Base-by-base conservation (phyloP, 2,797 vertebrate genomes). In the Hipposideros larvatus region DNA sequence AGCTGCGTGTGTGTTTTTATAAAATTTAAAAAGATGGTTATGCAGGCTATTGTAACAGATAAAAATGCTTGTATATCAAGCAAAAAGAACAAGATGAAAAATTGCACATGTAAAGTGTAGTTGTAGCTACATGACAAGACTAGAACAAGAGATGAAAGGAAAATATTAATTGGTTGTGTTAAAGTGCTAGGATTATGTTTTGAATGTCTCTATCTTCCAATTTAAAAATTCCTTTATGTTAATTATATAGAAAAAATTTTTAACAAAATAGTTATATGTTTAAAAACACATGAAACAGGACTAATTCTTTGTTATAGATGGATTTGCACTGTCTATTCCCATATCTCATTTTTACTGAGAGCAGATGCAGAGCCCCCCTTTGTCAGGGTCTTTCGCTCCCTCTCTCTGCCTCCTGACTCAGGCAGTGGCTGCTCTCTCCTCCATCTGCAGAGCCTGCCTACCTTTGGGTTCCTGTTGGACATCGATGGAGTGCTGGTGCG, bases 401-500 rank as follows among this genome's bases (percentile, higher is more conserved):
- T 21, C 21, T 21, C 7, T 41, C 1, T 15, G 21, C 41, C 15
- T 28, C 28, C 41, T 59, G 65, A 48, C 78, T 74, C 41, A 26
- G 11, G 28, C 51, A 15, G 31, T 22, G 46, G 10, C 11, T 2
- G 65, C 83, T 95, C 41, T 93, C 59, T 14, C 59, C 16, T 90
- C 71, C 15, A 15, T 53, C 66, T 59, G 59, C 97, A 99, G 98
- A 86, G 95, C 31, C 43, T 91, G 14, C 98, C 98, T 34, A 96
- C 97, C 8, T 99, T 99, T 65, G 99, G 99, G 19, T 99, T 99
- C 92, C 99, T 99, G 84, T 99, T 99, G 90, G 99, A 99, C 97
- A 99, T 99, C 0, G 99, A 99, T 74, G 99, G 99, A 11, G 99
- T 99, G 93, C 98, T 99, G 96, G 99, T 99, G 19, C 99, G 99